Evolutionary conservation across 2,113 vertebrate species (phyloP), one percentile per base, ranked within the genome.

Genomic region (Ptilonorhynchus violaceus): DNA sequence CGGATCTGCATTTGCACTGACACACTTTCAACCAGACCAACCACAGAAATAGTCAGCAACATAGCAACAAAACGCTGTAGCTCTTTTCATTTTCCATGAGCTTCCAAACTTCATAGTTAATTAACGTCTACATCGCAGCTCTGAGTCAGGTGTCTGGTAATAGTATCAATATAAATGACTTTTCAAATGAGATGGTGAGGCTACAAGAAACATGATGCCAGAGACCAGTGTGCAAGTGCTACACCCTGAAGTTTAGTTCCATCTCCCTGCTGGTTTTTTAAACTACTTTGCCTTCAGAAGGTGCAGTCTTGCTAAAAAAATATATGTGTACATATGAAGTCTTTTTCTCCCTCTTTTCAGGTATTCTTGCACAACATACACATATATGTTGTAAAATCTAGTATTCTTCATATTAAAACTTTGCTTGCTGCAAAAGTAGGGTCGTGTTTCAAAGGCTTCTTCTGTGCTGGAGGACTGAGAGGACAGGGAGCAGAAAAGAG

Each of bases 391-490:
- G 10, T 11, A 84, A 89, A 82, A 90, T 47, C 30, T 15, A 62
- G 8, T 17, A 27, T 47, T 59, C 15, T 67, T 80, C 3, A 1
- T 47, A 50, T 50, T 46, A 59, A 84, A 87, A 59, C 10, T 78
- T 39, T 23, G 2, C 6, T 52, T 2, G 0, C 20, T 83, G 82
- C 58, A 76, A 66, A 76, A 2, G 1, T 24, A 60, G 7, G 4
- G 11, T 47, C 19, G 22, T 73, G 8, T 79, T 69, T 69, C 28
- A 58, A 60, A 73, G 27, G 8, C 7, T 49, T 63, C 74, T 93
- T 47, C 52, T 9, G 33, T 3, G 3, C 37, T 8, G 3, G 46
- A 53, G 41, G 19, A 67, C 52, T 42, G 14, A 55, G 79, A 59
- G 24, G 3, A 44, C 33, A 53, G 25, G 24, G 28, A 19, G 27